Conservation (phyloP, 2,888 invertebrate genomes). For the Rhaphigaster nebulosa region DNA sequence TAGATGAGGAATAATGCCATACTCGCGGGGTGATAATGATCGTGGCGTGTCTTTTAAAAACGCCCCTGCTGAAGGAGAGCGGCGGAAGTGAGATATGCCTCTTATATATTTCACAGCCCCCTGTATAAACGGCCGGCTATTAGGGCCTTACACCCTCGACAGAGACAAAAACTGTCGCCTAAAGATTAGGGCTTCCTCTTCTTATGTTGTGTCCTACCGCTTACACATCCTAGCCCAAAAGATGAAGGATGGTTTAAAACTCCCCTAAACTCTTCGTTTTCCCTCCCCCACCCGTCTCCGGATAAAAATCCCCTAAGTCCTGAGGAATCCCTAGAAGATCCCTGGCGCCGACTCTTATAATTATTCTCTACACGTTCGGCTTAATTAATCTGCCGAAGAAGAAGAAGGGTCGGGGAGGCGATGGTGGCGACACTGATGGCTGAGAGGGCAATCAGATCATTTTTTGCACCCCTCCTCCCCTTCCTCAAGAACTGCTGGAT, state of each 20-base stretch:
- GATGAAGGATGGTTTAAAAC: slow-evolving; percentile 65
- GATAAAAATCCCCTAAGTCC: not conserved
- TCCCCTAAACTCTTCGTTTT: slow-evolving; percentile 62
- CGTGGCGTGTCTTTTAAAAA: slow-evolving; percentile 1
- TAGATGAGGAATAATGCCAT: slow-evolving; percentile 12
- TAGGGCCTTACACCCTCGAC: slow-evolving; percentile 33
- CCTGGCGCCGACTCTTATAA: slow-evolving; percentile 63
- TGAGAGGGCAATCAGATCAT: slow-evolving; percentile 37
- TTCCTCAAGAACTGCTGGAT: slow-evolving; percentile 43
- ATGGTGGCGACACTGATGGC: slow-evolving; percentile 49
- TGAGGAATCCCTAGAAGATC: not conserved
- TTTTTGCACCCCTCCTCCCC: slow-evolving; percentile 25
- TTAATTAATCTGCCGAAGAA: slow-evolving; percentile 64
- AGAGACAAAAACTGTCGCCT: slow-evolving; percentile 61
- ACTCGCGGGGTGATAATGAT: not conserved
- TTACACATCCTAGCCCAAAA: slow-evolving; percentile 50
- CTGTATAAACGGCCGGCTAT: slow-evolving; percentile 55
- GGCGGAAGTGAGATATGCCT: slow-evolving; percentile 55
- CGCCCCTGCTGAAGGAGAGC: slow-evolving; percentile 25
- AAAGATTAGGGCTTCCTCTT: slow-evolving; percentile 64
- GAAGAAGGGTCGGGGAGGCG: not conserved
- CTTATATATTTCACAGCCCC: slow-evolving; percentile 42
- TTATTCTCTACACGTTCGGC: slow-evolving; percentile 65
- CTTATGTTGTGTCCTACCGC: slow-evolving; percentile 58
- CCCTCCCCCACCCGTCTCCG: not conserved